Percentiles rank a stretch among this genome's conserved stretches.
phyloP scores from a whole-genome alignment of 2,888 invertebrate genomes.

The Chamaedrilus cognettii region DNA sequence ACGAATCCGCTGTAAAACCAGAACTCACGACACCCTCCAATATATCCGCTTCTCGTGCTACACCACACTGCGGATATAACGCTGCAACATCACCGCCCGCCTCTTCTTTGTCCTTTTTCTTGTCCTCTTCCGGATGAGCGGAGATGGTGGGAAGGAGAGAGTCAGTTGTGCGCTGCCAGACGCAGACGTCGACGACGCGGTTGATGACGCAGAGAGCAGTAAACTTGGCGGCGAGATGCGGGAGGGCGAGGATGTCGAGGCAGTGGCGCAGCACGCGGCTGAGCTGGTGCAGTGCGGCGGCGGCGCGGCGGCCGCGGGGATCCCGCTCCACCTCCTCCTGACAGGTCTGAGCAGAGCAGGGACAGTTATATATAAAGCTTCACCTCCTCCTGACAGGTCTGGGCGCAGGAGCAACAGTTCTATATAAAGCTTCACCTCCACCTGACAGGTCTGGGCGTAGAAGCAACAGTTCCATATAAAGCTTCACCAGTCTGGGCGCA shows the following conservation, averaged over 20 bases:
- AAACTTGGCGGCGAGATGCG: slow-evolving; percentile 42
- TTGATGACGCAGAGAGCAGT: slow-evolving; percentile 67
- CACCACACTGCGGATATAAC: no score
- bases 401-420: no score
- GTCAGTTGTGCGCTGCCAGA: slow-evolving; percentile 40
- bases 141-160: not conserved
- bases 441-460: no score
- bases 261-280: slow-evolving; percentile 64
- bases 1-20: not conserved
- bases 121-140: not conserved
- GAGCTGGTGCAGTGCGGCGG: slow-evolving; percentile 60
- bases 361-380: no score
- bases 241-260: slow-evolving; percentile 62
- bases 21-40: not conserved
- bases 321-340: slow-evolving; percentile 32
- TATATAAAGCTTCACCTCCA: no score
- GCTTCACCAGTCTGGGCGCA: no score
- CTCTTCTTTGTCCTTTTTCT: slow-evolving; percentile 4
- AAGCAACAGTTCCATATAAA: no score
- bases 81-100: not conserved
- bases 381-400: no score
- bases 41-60: not conserved
- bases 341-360: no score
- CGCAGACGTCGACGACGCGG: slow-evolving; percentile 63
- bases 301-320: slow-evolving; percentile 28